Base-by-base conservation (phyloP, 2,797 vertebrate genomes). In the Ptychobarbus kaznakovi region DNA sequence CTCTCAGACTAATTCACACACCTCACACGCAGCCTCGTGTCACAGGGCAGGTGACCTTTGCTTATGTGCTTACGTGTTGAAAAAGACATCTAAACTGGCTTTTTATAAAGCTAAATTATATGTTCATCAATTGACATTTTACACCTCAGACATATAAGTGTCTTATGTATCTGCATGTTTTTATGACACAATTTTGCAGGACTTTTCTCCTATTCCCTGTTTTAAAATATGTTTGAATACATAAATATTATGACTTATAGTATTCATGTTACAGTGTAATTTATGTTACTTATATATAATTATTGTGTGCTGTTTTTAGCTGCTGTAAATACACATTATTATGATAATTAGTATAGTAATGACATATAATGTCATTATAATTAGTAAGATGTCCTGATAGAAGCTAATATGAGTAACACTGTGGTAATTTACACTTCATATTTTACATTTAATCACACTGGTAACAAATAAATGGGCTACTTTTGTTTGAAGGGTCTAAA, bases 1-100 rank as follows among this genome's bases (percentile, higher is more conserved):
- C 75, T 82, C 40, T 61, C 80, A 51, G 16, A 38, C 28, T 77
- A 28, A 56, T n/a, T 80, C 32, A n/a, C 75, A 38, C 58, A 32
- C 28, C 63, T 65, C 63, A 65, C 28, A 32, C 63, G 15, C 28
- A 38, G 28, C 68, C 51, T 73, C 46, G 49, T 61, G 66, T 65
- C n/a, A 25, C 72, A 58, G 42, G 28, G 38, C 69, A 46, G 25
- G 32, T 72, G 69, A 73, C 16, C 25, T 35, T 38, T 22, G 70
- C 25, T 25, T 70, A 53, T 56, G 22, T 18, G 11, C 8, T 56
- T 51, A 69, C 8, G 22, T 70, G 51, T 49, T 44, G 38, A 25
- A 35, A 32, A 66, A 66, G 22, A 61, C 28, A 38, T 80, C 18
- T 49, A 40, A 25, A 42, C 22, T 61, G 7, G 13, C 22, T 78